A percentile compares a stretch with the other conserved stretches of the same genome.
phyloP scores from a whole-genome alignment of 2,113 vertebrate genomes.

The Galemys pyrenaicus region DNA sequence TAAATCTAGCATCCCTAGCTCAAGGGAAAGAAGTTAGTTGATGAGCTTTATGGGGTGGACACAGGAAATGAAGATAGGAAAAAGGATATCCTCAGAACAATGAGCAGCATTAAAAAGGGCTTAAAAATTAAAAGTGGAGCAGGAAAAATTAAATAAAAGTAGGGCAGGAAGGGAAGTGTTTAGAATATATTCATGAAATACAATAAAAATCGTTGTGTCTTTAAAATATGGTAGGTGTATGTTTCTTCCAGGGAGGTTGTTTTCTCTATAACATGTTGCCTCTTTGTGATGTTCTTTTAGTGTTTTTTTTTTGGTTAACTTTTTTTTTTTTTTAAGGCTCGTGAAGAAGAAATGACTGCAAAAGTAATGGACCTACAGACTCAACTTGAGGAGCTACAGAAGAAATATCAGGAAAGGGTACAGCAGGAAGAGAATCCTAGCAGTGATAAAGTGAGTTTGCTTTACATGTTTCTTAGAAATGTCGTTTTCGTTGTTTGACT shows the following conservation, averaged over 20 bases:
- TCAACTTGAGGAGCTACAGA: conserved; percentile 90
- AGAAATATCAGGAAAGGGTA: conserved; percentile 73
- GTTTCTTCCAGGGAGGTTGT: background rate
- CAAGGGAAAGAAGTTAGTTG: background rate
- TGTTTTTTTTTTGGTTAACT: background rate
- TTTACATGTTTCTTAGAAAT: background rate
- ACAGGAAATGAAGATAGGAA: background rate
- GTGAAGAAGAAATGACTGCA: conserved; percentile 96
- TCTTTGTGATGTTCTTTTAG: background rate
- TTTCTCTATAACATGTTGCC: background rate
- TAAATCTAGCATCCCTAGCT: background rate
- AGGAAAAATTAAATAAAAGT: background rate
- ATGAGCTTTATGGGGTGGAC: background rate
- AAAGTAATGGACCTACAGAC: conserved; percentile 92
- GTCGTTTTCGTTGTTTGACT: background rate
- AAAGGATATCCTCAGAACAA: background rate
- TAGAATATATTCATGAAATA: background rate
- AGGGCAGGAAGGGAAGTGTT: background rate
- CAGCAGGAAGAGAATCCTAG: conserved; percentile 77
- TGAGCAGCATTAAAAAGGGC: background rate
- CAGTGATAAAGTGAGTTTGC: conserved; percentile 84
- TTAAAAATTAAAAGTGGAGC: background rate
- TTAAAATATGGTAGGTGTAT: background rate
- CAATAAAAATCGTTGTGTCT: background rate
- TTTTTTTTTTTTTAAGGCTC: conserved; percentile 86